Conservation (phyloP, 2,113 vertebrate species). For the Aphyosemion australe region DNA sequence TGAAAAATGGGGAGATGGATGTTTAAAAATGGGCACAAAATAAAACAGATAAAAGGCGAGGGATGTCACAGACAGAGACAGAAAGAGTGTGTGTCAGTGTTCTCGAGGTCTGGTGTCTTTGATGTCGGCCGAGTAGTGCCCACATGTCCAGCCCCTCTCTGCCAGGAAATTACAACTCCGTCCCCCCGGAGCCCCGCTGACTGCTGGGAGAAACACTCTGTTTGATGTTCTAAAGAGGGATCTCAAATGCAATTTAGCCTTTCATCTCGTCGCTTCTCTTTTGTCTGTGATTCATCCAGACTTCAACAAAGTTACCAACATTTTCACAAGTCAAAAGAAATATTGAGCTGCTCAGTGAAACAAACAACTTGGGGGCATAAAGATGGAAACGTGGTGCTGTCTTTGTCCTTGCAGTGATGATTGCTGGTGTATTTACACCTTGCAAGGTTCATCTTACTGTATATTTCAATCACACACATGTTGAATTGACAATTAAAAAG, state of each 20-base stretch:
- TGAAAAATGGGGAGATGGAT: background rate
- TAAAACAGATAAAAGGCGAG: conserved; percentile 31
- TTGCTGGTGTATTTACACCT: too few species aligned
- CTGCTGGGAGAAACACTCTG: conserved; percentile 70
- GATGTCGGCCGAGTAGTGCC: conserved; percentile 74
- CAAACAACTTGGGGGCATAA: conserved; percentile 31
- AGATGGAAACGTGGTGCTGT: background rate
- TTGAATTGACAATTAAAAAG: too few species aligned
- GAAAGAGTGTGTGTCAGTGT: conserved; percentile 52
- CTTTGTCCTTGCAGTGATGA: too few species aligned
- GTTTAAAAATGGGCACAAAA: conserved; percentile 11
- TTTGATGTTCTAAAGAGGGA: conserved; percentile 82
- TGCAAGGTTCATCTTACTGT: too few species aligned
- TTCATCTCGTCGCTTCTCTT: conserved; percentile 74
- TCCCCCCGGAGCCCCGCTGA: conserved; percentile 75
- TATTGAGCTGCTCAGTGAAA: conserved; percentile 42
- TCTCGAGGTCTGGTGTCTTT: conserved; percentile 66
- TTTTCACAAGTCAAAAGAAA: conserved; percentile 66
- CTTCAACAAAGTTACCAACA: conserved; percentile 58
- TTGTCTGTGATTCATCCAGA: conserved; percentile 75
- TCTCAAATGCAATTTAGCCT: conserved; percentile 77
- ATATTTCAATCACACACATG: too few species aligned
- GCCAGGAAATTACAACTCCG: conserved; percentile 79
- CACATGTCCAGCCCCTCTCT: conserved; percentile 76
- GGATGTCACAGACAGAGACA: conserved; percentile 55